These are phyloP conservation scores for Pyrrhia umbra DNA, from an alignment of 2,888 invertebrate species.

Conservation along the genomic window DNA sequence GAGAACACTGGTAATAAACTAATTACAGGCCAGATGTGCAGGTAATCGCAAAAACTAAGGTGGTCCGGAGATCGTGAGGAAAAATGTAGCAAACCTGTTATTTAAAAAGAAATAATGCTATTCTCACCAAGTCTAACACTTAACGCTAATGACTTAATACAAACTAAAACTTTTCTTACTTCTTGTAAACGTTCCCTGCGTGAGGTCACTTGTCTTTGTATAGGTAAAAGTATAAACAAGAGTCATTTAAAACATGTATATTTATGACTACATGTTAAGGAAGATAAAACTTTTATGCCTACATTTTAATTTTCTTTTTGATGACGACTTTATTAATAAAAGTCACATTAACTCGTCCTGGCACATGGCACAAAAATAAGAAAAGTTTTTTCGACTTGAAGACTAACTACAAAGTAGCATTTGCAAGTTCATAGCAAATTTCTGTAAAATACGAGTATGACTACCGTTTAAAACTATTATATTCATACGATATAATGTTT, in stretches of 20 bases:
- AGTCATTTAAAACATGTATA: neutral
- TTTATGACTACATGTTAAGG: slow-evolving; percentile 1
- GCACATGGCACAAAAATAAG: neutral
- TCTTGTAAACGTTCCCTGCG: slow-evolving; percentile 26
- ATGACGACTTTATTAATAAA: slow-evolving; percentile 23
- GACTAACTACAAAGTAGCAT: neutral
- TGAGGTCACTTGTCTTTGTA: slow-evolving; percentile 29
- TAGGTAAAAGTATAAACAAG: neutral
- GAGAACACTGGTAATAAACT: slow-evolving; percentile 51
- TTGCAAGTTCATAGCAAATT: neutral
- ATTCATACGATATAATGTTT: slow-evolving; percentile 72
- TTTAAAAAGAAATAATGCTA: slow-evolving; percentile 48
- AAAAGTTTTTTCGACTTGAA: neutral
- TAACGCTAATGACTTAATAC: slow-evolving; percentile 61
- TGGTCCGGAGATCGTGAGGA: slow-evolving; percentile 63
- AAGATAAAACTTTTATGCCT: slow-evolving; percentile 16
- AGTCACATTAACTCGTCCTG: too few relatives aligned
- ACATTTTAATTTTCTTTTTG: slow-evolving; percentile 21
- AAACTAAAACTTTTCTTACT: slow-evolving; percentile 33
- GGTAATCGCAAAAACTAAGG: slow-evolving; percentile 55
- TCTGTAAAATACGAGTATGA: neutral
- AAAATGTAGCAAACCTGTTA: slow-evolving; percentile 61
- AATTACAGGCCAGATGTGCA: slow-evolving; percentile 61
- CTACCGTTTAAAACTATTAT: slow-evolving; percentile 43
- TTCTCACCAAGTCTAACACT: slow-evolving; percentile 27